Evolutionary conservation across 1,140 invertebrate genomes (phyloP).

Genomic region (Drosophila willistoni): DNA sequence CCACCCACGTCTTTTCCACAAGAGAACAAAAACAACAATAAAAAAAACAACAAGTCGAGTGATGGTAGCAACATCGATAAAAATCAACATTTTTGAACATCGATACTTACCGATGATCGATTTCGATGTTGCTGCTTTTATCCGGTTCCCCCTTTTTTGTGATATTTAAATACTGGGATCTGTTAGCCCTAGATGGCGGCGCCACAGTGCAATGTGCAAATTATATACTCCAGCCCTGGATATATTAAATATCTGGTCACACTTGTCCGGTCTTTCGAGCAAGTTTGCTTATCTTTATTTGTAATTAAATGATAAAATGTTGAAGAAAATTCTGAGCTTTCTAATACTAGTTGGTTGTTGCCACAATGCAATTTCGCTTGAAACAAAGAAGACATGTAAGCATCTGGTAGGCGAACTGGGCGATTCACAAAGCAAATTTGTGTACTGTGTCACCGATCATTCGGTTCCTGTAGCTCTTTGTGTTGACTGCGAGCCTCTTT

Average conservation of each 20-base stretch:
- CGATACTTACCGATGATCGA: too few species aligned
- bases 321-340: not conserved
- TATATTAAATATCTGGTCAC: not conserved
- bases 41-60: too few species aligned
- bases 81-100: too few species aligned
- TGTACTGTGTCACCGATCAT: slow-evolving; percentile 61
- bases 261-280: slow-evolving; percentile 18
- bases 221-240: slow-evolving; percentile 11
- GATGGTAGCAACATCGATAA: too few species aligned
- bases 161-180: too few species aligned
- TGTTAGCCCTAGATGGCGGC: not conserved
- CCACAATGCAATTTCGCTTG: not conserved
- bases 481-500: slow-evolving; percentile 22
- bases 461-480: slow-evolving; percentile 64
- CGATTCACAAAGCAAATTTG: slow-evolving; percentile 46
- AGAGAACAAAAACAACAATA: too few species aligned
- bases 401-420: slow-evolving; percentile 41
- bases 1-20: slow-evolving; percentile 49
- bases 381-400: slow-evolving; percentile 1
- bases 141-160: too few species aligned
- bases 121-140: too few species aligned
- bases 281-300: slow-evolving; percentile 6
- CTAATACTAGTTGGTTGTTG: slow-evolving; percentile 7
- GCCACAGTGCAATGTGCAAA: slow-evolving; percentile 34
- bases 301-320: not conserved